phyloP scores from a whole-genome alignment of 1,140 invertebrate species.

The Leptopilina boulardi region DNA sequence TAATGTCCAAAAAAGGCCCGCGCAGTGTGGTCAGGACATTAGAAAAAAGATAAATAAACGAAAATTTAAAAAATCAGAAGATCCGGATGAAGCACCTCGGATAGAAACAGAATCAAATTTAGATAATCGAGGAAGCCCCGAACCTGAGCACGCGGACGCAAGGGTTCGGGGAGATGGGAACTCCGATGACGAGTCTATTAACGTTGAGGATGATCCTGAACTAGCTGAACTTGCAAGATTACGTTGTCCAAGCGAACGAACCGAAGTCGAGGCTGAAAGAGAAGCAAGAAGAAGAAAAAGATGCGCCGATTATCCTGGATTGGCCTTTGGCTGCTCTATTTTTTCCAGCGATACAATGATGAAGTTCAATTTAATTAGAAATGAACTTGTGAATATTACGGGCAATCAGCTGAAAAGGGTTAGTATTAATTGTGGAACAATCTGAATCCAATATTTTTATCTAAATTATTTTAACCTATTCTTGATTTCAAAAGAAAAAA shows the following conservation, averaged over 20 bases:
- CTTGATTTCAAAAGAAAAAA: too few relatives aligned
- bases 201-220: conserved; percentile 83
- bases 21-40: conserved; percentile 71
- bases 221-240: conserved; percentile 86
- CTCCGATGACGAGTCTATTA: conserved; percentile 72
- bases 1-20: conserved; percentile 64
- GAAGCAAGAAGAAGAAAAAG: conserved; percentile 85
- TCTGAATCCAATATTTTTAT: conserved; percentile 1
- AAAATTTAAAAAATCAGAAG: conserved; percentile 29
- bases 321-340: conserved; percentile 92
- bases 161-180: conserved; percentile 77
- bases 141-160: conserved; percentile 75
- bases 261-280: conserved; percentile 90
- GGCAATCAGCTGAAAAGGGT: conserved; percentile 97
- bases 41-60: conserved; percentile 33
- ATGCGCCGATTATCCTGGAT: conserved; percentile 93
- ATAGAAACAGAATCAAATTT: conserved; percentile 25
- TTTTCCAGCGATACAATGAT: conserved; percentile 98
- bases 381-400: conserved; percentile 98
- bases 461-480: not conserved
- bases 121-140: conserved; percentile 57
- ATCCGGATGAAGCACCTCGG: conserved; percentile 30
- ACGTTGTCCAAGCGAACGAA: conserved; percentile 90
- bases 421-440: conserved; percentile 75
- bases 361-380: conserved; percentile 97